Evolutionary conservation across 92 coral and sea anemone genomes (phyloP).

Genomic region (Blastomussa wellsi): DNA sequence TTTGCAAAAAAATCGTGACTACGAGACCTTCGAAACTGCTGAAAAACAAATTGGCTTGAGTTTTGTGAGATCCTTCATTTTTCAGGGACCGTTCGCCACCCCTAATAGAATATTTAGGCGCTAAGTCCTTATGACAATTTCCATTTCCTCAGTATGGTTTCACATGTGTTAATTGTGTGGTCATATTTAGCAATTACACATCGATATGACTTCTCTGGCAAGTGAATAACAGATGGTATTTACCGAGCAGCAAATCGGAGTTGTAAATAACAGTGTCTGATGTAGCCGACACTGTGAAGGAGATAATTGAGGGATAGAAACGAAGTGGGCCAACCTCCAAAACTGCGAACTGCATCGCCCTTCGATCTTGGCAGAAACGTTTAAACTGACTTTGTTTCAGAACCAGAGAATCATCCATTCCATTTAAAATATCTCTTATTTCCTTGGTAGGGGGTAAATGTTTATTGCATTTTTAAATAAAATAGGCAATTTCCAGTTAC

Average conservation of each 20-base stretch:
- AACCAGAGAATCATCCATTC: not conserved
- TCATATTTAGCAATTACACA: not conserved
- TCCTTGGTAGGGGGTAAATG: not conserved
- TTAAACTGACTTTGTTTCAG: not conserved
- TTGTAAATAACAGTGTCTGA: not conserved
- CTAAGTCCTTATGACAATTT: not conserved
- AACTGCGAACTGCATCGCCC: too few species aligned
- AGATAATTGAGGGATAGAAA: not conserved
- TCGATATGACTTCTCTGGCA: not conserved
- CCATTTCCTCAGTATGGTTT: not conserved
- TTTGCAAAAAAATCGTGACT: too few species aligned
- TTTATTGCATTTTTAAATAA: not conserved
- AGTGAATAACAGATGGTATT: not conserved
- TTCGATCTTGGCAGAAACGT: not conserved
- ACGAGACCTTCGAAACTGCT: too few species aligned
- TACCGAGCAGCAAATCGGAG: not conserved
- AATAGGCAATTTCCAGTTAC: not conserved
- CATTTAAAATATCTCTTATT: not conserved
- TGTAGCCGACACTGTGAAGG: not conserved
- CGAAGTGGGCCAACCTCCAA: not conserved
- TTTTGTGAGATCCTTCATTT: too few species aligned
- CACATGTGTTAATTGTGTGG: not conserved
- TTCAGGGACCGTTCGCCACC: too few species aligned
- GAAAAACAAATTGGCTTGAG: too few species aligned
- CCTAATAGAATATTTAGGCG: too few species aligned